These are phyloP conservation scores for Pundamilia nyererei DNA, from an alignment of 2,113 vertebrate species.

Conservation along the genomic window DNA sequence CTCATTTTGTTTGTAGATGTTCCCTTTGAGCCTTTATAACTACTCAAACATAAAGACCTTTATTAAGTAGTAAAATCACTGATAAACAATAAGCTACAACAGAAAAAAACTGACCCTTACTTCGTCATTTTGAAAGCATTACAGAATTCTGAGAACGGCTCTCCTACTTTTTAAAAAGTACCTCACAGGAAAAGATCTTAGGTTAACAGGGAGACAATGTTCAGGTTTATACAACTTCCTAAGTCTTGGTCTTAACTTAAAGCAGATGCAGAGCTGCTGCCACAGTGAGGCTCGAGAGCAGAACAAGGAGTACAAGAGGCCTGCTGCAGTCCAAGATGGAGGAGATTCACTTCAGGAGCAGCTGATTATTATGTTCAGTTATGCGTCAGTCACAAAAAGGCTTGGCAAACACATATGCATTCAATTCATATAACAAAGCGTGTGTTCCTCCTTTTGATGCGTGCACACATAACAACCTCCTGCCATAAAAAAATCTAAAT, in stretches of 20 bases:
- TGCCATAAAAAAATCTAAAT: neutral
- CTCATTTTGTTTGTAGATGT: neutral
- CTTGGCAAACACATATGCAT: neutral
- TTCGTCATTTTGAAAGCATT: neutral
- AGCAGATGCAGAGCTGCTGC: neutral
- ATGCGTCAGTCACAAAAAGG: neutral
- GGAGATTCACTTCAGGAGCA: neutral
- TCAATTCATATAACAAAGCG: neutral
- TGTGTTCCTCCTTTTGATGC: neutral
- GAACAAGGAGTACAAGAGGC: neutral
- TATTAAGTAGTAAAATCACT: neutral
- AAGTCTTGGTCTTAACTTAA: neutral
- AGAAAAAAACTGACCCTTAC: neutral
- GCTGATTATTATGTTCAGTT: neutral
- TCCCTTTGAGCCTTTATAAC: neutral
- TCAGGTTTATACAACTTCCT: neutral
- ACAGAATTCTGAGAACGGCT: neutral
- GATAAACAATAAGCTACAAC: neutral
- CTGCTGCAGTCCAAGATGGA: neutral
- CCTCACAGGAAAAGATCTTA: neutral
- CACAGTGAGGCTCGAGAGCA: neutral
- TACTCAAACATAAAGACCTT: neutral
- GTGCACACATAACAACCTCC: neutral
- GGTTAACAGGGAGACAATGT: neutral
- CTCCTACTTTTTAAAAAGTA: neutral